Evolutionary conservation across 2,888 invertebrate species (phyloP).

Genomic region (Tryphoninae sp.): DNA sequence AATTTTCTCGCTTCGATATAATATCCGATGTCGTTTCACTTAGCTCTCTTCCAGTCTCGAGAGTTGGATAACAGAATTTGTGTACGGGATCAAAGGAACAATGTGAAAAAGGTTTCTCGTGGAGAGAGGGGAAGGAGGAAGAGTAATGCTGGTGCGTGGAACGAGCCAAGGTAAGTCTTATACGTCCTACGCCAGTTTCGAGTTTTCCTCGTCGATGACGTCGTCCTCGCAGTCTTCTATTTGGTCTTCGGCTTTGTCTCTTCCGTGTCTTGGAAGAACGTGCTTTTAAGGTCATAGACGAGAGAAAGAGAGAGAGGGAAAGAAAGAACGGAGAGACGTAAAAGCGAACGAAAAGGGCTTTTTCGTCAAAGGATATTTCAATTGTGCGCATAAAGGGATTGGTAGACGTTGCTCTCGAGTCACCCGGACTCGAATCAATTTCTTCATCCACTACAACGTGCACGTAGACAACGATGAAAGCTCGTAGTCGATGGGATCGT

Average conservation of each 20-base stretch:
- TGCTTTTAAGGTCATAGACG: conserved; percentile 33
- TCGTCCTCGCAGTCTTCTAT: conserved; percentile 19
- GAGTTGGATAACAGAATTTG: conserved; percentile 12
- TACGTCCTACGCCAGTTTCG: conserved; percentile 5
- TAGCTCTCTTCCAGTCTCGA: background rate
- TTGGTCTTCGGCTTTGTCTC: conserved; percentile 16
- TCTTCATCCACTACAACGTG: conserved; percentile 22
- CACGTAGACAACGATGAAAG: background rate
- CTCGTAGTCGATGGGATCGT: background rate
- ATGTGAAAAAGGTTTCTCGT: background rate
- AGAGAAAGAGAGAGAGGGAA: background rate
- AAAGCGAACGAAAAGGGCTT: conserved; percentile 15
- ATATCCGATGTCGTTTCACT: conserved; percentile 1
- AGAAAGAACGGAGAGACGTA: background rate
- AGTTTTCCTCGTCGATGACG: conserved; percentile 16
- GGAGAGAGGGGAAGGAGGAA: background rate
- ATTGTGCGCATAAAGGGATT: conserved; percentile 32
- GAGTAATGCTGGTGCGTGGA: conserved; percentile 11
- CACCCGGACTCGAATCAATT: conserved; percentile 38
- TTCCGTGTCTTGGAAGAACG: conserved; percentile 8
- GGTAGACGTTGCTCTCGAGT: conserved; percentile 14
- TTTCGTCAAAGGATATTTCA: conserved; percentile 44
- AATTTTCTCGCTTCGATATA: background rate
- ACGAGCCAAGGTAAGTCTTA: conserved; percentile 8
- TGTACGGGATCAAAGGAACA: conserved; percentile 19